phyloP scores from a whole-genome alignment of 2,797 vertebrate genomes.

The Nothura maculosa region DNA sequence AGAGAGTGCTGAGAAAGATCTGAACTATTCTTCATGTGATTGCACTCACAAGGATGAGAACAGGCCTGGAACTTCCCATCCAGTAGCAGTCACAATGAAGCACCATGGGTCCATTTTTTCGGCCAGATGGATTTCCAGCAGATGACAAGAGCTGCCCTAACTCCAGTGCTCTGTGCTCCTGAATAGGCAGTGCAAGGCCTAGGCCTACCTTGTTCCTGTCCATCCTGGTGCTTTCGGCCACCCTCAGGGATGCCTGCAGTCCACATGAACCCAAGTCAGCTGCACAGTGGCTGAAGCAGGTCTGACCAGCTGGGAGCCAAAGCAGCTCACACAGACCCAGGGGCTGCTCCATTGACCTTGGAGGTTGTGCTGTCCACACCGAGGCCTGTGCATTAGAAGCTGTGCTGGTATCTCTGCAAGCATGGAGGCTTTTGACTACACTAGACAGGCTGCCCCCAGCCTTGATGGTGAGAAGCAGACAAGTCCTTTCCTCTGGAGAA shows the following conservation, averaged over 20 bases:
- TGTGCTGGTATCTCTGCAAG: background rate
- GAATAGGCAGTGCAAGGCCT: background rate
- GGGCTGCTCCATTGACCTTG: background rate
- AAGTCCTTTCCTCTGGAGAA: background rate
- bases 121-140: background rate
- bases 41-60: slow-evolving; percentile 26
- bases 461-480: background rate
- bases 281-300: background rate
- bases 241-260: background rate
- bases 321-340: background rate
- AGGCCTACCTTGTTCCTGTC: fast-evolving
- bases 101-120: fast-evolving
- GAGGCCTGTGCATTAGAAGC: background rate
- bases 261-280: background rate
- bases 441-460: background rate
- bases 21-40: slow-evolving; percentile 10
- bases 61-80: background rate
- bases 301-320: background rate
- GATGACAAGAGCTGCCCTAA: background rate
- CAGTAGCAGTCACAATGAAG: background rate
- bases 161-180: background rate
- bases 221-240: too few species aligned
- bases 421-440: background rate
- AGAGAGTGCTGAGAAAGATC: background rate
- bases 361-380: background rate